Evolutionary conservation across 2,888 invertebrate species (phyloP).

Genomic region (Ophion slaviceki): DNA sequence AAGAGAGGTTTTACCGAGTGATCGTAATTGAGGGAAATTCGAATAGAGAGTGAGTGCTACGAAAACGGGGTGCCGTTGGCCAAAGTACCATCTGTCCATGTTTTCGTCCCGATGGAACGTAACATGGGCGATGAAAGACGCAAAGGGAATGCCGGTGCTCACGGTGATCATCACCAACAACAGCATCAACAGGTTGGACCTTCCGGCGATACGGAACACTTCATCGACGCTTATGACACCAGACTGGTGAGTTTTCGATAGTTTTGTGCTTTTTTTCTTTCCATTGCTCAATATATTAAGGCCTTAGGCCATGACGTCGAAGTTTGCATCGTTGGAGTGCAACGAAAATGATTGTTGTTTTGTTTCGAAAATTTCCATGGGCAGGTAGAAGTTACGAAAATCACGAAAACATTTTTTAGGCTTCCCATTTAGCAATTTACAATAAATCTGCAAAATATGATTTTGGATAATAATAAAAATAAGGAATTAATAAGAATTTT

Average conservation of each 20-base stretch:
- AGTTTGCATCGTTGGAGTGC: no score
- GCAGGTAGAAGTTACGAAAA: no score
- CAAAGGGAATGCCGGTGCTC: slow-evolving; percentile 74
- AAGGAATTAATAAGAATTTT: no score
- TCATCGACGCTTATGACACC: slow-evolving; percentile 79
- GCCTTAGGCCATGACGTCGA: no score
- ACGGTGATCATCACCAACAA: slow-evolving; percentile 72
- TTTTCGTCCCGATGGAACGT: slow-evolving; percentile 82
- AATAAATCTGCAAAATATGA: no score
- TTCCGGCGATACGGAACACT: slow-evolving; percentile 77
- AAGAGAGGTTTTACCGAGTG: neutral
- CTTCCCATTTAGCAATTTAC: no score
- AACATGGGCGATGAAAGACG: slow-evolving; percentile 82
- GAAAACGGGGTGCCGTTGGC: slow-evolving; percentile 75
- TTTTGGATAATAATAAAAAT: no score
- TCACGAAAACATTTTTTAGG: no score
- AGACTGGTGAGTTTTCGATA: slow-evolving; percentile 76
- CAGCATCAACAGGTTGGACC: slow-evolving; percentile 70
- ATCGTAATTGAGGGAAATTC: slow-evolving; percentile 51
- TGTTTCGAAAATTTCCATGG: no score
- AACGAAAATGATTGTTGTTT: no score
- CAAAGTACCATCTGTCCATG: slow-evolving; percentile 81
- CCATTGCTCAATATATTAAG: neutral
- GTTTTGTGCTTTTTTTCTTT: neutral
- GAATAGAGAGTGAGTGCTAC: slow-evolving; percentile 68